Conservation (phyloP, 2,113 vertebrate species). For the Eptatretus burgeri region DNA sequence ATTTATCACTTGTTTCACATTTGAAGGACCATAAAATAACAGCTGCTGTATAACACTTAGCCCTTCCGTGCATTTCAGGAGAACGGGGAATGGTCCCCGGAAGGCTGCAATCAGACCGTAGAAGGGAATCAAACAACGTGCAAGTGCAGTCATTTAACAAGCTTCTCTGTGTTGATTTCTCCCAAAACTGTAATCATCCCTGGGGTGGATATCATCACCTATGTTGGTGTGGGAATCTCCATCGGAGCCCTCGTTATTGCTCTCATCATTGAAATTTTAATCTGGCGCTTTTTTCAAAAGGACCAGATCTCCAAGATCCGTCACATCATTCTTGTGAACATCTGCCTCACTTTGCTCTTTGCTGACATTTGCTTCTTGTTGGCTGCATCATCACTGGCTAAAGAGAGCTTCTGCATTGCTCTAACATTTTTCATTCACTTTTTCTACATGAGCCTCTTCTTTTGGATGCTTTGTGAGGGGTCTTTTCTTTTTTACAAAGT, state of each 20-base stretch:
- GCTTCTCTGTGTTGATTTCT: slow-evolving; percentile 52
- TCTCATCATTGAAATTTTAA: slow-evolving; percentile 23
- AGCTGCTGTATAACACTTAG: no score
- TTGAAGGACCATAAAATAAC: no score
- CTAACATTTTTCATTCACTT: slow-evolving; percentile 49
- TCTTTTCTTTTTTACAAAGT: slow-evolving; percentile 39
- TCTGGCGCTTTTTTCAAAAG: slow-evolving; percentile 28
- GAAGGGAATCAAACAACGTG: slow-evolving; percentile 14
- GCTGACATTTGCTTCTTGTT: slow-evolving; percentile 44
- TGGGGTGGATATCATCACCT: slow-evolving; percentile 20
- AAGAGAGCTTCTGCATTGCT: slow-evolving; percentile 18
- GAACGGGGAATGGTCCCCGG: no score
- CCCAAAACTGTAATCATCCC: slow-evolving; percentile 8
- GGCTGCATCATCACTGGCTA: slow-evolving; percentile 7
- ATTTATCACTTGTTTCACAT: no score
- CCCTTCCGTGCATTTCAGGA: no score
- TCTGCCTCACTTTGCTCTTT: slow-evolving; percentile 24
- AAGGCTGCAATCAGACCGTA: no score
- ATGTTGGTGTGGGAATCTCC: slow-evolving; percentile 30
- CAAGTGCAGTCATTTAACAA: slow-evolving; percentile 27
- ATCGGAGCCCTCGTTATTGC: slow-evolving; percentile 32
- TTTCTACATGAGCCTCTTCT: slow-evolving; percentile 51
- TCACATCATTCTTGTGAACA: slow-evolving; percentile 41
- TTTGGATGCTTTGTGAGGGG: slow-evolving; percentile 53
- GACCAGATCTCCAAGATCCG: slow-evolving; percentile 38